phyloP scores from a whole-genome alignment of 1,140 invertebrate species.

The Rhyzopertha dominica region DNA sequence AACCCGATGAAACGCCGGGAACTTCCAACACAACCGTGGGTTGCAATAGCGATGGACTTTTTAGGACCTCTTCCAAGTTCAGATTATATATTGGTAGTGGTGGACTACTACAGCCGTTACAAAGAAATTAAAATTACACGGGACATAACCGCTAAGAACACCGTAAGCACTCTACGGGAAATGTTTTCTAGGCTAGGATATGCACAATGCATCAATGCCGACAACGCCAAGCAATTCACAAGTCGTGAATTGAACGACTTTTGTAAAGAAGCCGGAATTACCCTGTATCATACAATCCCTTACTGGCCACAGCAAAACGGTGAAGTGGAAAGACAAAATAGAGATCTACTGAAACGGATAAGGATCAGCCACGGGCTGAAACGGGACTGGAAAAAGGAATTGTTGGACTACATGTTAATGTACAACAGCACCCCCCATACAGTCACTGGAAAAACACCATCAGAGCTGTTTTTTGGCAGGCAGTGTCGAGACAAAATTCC shows the following conservation, averaged over 20 bases:
- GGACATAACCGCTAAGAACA: not conserved
- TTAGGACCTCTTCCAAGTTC: constrained; percentile 34
- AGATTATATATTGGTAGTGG: constrained; percentile 32
- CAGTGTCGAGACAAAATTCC: not conserved
- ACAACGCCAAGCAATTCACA: constrained; percentile 30
- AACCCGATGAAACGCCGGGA: constrained; percentile 32
- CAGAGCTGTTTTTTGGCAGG: constrained; percentile 6
- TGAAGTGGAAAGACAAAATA: constrained; percentile 35
- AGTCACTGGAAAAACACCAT: constrained; percentile 1
- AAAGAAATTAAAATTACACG: constrained; percentile 15
- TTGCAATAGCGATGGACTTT: constrained; percentile 39
- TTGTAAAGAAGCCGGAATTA: constrained; percentile 27
- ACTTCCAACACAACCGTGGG: constrained; percentile 37
- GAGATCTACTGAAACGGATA: constrained; percentile 3
- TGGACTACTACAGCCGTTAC: constrained; percentile 19
- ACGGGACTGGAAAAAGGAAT: not conserved
- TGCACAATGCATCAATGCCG: constrained; percentile 15
- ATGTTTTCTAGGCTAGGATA: not conserved
- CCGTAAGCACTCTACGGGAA: constrained; percentile 1
- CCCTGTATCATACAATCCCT: constrained; percentile 25
- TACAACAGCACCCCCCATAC: constrained; percentile 8
- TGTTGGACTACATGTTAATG: not conserved
- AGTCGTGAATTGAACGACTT: constrained; percentile 24
- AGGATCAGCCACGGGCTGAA: not conserved
- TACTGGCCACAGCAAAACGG: constrained; percentile 34